Percentiles rank a stretch among this genome's conserved stretches.
Evolutionary conservation across 2,797 vertebrate genomes (phyloP).

Genomic region (Sylvilagus floridanus): DNA sequence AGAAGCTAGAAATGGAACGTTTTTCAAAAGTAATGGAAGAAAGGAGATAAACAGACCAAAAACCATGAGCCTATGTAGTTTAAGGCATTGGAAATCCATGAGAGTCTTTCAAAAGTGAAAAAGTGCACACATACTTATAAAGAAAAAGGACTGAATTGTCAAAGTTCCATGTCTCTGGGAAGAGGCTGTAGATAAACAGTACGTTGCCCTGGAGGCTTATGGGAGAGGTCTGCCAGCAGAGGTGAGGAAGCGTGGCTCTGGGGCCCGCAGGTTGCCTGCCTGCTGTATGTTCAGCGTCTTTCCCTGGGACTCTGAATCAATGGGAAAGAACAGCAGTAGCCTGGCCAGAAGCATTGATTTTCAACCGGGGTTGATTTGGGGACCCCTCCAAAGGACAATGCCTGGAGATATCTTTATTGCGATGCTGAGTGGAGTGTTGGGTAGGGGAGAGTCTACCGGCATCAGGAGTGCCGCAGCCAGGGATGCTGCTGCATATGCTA

Average conservation of each 20-base stretch:
- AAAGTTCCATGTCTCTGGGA: background rate
- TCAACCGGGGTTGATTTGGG: background rate
- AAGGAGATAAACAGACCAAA: background rate
- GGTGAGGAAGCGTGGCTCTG: background rate
- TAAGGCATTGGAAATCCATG: background rate
- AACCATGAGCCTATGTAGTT: background rate
- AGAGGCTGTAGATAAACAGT: background rate
- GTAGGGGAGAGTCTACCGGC: fast-evolving
- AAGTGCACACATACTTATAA: background rate
- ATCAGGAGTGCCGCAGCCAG: background rate
- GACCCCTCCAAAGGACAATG: background rate
- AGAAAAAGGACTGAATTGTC: background rate
- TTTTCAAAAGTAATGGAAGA: background rate
- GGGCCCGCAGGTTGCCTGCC: background rate
- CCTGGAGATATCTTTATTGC: background rate
- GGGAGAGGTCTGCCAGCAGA: background rate
- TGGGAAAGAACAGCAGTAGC: background rate
- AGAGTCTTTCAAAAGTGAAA: background rate
- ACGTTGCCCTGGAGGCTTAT: background rate
- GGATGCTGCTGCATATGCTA: background rate
- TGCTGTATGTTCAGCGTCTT: background rate
- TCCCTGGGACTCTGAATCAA: background rate
- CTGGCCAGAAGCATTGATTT: background rate
- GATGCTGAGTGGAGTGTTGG: background rate
- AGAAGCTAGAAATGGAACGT: background rate